Conservation (phyloP, 1,140 invertebrate species). For the Hesperophylax magnus region DNA sequence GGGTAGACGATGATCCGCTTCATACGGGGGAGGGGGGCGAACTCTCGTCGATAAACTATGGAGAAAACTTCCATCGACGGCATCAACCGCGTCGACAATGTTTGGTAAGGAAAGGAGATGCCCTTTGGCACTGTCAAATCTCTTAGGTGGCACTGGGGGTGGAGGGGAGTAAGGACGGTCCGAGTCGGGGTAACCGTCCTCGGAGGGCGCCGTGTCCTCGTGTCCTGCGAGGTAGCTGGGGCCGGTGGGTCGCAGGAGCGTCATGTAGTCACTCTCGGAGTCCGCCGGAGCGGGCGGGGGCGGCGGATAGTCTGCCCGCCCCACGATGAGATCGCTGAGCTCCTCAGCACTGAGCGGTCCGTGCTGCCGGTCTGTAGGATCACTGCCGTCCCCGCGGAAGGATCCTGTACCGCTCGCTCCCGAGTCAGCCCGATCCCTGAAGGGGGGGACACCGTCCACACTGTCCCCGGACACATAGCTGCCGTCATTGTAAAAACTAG, state of each 20-base stretch:
- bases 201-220: conserved; percentile 69
- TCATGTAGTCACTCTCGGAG: conserved; percentile 91
- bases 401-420: conserved; percentile 81
- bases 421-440: conserved; percentile 80
- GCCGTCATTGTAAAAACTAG: conserved; percentile 51
- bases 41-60: conserved; percentile 32
- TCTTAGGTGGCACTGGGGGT: conserved; percentile 75
- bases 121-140: conserved; percentile 73
- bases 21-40: conserved; percentile 42
- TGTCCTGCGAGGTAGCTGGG: conserved; percentile 71
- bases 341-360: conserved; percentile 83
- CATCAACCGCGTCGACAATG: conserved; percentile 55
- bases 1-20: conserved; percentile 35
- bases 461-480: conserved; percentile 52
- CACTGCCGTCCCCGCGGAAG: conserved; percentile 88
- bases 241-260: conserved; percentile 78
- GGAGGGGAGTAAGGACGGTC: conserved; percentile 65
- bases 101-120: conserved; percentile 65
- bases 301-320: conserved; percentile 78
- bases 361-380: conserved; percentile 85
- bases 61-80: conserved; percentile 19
- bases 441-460: conserved; percentile 58
- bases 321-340: conserved; percentile 85
- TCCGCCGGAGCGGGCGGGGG: conserved; percentile 83
- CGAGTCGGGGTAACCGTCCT: conserved; percentile 67